Evolutionary conservation across 2,797 vertebrate species (phyloP).

Genomic region (Centropyge bicolor): DNA sequence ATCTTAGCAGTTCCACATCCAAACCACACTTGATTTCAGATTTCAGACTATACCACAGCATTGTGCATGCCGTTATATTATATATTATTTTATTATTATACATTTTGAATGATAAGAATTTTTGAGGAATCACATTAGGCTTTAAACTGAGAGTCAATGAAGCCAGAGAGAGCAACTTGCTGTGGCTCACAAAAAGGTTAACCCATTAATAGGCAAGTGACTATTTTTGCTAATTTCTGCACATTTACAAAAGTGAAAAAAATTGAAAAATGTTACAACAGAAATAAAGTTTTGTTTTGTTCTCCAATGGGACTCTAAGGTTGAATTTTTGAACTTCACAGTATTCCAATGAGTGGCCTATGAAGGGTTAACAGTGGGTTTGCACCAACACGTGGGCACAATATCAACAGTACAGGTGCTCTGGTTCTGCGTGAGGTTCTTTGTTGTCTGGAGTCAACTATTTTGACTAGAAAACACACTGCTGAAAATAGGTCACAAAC

Average conservation of each 20-base stretch:
- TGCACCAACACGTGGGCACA: background rate
- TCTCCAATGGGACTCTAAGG: too few relatives aligned
- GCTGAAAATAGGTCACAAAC: conserved; percentile 6
- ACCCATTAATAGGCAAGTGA: too few relatives aligned
- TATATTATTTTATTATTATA: background rate
- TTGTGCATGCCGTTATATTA: background rate
- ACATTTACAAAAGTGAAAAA: too few relatives aligned
- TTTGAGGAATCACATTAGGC: background rate
- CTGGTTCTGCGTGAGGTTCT: background rate
- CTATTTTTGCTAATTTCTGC: too few relatives aligned
- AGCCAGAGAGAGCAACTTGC: background rate
- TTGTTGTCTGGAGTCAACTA: background rate
- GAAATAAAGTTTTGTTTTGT: too few relatives aligned
- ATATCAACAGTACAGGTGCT: too few relatives aligned
- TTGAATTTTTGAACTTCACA: too few relatives aligned
- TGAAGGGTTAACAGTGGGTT: too few relatives aligned
- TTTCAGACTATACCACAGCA: background rate
- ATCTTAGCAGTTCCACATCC: background rate
- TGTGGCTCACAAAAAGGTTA: background rate
- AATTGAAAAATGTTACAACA: too few relatives aligned
- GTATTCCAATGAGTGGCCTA: too few relatives aligned
- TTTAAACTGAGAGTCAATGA: background rate
- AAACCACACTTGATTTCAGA: background rate
- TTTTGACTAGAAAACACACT: background rate
- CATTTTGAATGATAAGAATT: background rate